Percentiles rank a stretch among this genome's conserved stretches.
Conservation (phyloP, 2,113 vertebrate species). For the Dasyurus viverrinus region DNA sequence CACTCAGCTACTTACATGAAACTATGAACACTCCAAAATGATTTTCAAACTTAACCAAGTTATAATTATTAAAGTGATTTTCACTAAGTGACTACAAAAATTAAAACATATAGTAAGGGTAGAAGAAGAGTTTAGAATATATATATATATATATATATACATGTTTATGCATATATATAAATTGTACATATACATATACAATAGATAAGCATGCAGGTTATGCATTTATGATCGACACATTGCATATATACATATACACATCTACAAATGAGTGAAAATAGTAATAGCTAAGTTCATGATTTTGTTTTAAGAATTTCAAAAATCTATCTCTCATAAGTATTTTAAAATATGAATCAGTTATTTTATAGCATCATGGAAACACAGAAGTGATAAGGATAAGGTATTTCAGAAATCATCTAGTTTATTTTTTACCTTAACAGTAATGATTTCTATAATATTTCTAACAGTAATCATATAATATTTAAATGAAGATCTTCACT, state of each 20-base stretch:
- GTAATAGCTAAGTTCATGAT: background rate
- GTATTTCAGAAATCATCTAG: background rate
- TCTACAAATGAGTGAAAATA: background rate
- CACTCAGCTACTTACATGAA: background rate
- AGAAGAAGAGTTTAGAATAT: no score
- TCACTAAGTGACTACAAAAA: background rate
- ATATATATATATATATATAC: no score
- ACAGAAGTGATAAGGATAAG: background rate
- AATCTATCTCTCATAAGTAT: background rate
- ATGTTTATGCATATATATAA: background rate
- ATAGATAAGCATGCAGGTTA: no score
- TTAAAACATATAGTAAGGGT: no score
- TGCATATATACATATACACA: background rate
- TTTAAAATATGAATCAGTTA: background rate
- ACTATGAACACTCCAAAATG: background rate
- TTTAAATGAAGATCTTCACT: background rate
- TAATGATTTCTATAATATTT: background rate
- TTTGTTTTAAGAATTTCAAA: background rate
- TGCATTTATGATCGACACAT: background rate
- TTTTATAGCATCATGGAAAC: background rate
- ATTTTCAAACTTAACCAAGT: background rate
- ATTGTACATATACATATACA: no score
- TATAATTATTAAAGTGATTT: background rate
- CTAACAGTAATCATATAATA: background rate
- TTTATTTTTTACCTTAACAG: background rate